Evolutionary conservation across 1,140 invertebrate genomes (phyloP).

Genomic region (Drosophila albomicans): DNA sequence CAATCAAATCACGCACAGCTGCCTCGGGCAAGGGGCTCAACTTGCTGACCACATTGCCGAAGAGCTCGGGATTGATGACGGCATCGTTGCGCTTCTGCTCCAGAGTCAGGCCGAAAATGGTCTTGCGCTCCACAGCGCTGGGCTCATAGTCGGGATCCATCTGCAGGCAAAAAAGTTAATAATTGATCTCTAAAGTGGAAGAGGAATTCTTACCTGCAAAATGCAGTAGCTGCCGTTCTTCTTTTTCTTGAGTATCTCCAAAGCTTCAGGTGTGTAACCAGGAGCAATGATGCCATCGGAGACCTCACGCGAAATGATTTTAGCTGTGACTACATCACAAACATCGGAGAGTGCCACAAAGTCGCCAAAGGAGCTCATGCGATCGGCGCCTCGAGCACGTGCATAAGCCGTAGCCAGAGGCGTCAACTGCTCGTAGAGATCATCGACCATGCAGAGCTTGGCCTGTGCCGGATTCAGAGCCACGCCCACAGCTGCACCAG

Average conservation of each 20-base stretch:
- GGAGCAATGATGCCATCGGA: slow-evolving; percentile 99
- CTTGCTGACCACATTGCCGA: slow-evolving; percentile 93
- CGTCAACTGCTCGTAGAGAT: slow-evolving; percentile 90
- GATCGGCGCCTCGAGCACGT: slow-evolving; percentile 97
- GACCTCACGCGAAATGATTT: slow-evolving; percentile 92
- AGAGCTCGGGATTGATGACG: slow-evolving; percentile 91
- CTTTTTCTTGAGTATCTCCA: slow-evolving; percentile 97
- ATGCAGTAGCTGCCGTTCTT: slow-evolving; percentile 97
- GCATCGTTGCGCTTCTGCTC: slow-evolving; percentile 97
- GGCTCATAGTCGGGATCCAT: slow-evolving; percentile 96
- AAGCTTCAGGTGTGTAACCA: slow-evolving; percentile 93
- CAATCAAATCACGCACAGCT: slow-evolving; percentile 95
- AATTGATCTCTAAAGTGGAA: neutral
- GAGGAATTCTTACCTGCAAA: slow-evolving; percentile 87
- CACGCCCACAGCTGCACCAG: slow-evolving; percentile 96
- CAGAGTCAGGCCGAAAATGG: slow-evolving; percentile 95
- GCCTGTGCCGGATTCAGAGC: slow-evolving; percentile 91
- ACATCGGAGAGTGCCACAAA: slow-evolving; percentile 97
- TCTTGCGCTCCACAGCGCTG: slow-evolving; percentile 92
- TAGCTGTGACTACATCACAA: slow-evolving; percentile 95
- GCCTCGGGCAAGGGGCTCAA: slow-evolving; percentile 89
- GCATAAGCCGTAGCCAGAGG: slow-evolving; percentile 98
- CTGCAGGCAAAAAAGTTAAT: slow-evolving; percentile 84
- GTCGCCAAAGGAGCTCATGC: slow-evolving; percentile 99
- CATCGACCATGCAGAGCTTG: slow-evolving; percentile 97